Evolutionary conservation across 2,797 vertebrate genomes (phyloP), one percentile per base, ranked within the genome.

Genomic region (Myotis planiceps): DNA sequence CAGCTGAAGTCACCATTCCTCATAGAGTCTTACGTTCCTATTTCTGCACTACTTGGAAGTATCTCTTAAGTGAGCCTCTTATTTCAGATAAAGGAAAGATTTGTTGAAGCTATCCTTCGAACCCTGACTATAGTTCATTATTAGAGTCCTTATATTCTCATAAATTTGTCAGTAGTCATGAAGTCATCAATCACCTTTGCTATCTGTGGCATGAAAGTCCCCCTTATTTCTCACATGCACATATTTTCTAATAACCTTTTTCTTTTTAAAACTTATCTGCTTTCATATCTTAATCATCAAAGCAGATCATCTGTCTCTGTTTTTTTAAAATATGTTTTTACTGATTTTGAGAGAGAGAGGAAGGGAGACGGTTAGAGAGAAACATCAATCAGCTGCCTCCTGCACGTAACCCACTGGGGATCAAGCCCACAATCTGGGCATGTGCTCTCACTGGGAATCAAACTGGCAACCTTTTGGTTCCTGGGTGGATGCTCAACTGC

Each of bases 31-130:
- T 71, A 25, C 42, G n/a, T 82, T 82, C 39, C 42, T 42, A 71
- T 32, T 25, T 87, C 58, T 55, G 9, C 2, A 65, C 83, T 72
- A 45, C 34, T 39, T 13, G 27, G 49, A 92, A 90, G 5, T 76
- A 23, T 92, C 80, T 82, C 75, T 92, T 81, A 90, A 88, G 23
- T 51, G 37, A 86, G 84, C 7, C 80, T 88, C 34, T 87, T 95
- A 89, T 74, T 92, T 88, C 42, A 68, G 37, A 87, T 45, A 80
- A 88, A 92, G 39, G 45, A 88, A 84, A 90, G 29, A 90, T 55
- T 86, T 80, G 71, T 65, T 49, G 21, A 84, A 69, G 66, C 32
- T 86, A 90, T 18, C 42, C 60, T 72, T 93, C 60, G 81, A 66
- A 89, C n/a, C 19, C 12, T 47, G 23, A 75, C 37, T 81, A 12